phyloP scores from a whole-genome alignment of 2,888 invertebrate genomes.

The Cryptus armator region DNA sequence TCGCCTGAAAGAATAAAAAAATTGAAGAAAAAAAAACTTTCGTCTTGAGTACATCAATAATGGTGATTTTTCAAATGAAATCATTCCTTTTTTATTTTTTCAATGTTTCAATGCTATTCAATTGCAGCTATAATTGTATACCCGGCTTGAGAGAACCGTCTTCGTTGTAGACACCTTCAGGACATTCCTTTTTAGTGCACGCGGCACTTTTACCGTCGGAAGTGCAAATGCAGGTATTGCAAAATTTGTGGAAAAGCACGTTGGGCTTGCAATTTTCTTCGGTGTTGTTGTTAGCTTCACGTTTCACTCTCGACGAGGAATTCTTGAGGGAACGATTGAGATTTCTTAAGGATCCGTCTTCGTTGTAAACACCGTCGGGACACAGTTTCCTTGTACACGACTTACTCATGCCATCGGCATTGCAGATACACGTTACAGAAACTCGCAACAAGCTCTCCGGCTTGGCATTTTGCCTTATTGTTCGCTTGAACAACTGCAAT shows the following conservation, averaged over 20 bases:
- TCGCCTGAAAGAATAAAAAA: neutral
- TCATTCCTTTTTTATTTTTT: neutral
- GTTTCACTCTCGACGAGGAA: neutral
- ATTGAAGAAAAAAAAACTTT: neutral
- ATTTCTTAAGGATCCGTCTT: no score
- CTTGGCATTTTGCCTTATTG: neutral
- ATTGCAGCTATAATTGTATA: no score
- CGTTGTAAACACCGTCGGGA: no score
- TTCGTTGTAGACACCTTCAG: neutral
- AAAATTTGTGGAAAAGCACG: neutral
- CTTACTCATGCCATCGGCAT: no score
- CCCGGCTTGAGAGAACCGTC: neutral
- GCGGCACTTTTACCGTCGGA: neutral
- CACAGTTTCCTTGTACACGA: no score
- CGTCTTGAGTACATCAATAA: neutral
- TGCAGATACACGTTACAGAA: no score
- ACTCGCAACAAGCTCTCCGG: neutral
- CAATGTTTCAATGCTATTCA: no score
- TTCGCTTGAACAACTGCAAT: neutral
- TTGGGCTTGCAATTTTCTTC: neutral
- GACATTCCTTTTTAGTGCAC: neutral
- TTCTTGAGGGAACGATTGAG: no score
- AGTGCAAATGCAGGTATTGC: neutral
- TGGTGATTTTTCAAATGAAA: neutral
- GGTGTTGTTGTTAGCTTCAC: neutral